These are phyloP conservation scores for Chloropsis cyanopogon DNA, from an alignment of 2,113 vertebrate genomes.

Conservation along the genomic window DNA sequence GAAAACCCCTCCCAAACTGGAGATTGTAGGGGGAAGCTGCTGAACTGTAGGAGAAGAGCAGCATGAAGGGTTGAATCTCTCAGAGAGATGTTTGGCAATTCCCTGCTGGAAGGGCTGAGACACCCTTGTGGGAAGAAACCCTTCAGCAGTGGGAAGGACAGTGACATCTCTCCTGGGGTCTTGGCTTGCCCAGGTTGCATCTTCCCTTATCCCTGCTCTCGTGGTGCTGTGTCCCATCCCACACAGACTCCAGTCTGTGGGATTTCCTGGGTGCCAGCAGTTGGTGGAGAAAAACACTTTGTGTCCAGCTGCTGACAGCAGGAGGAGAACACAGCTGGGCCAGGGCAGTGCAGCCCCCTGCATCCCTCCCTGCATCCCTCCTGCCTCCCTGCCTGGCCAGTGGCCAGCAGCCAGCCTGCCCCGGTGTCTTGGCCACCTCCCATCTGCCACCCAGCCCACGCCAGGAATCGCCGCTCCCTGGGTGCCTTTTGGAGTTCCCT, in stretches of 20 bases:
- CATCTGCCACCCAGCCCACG: neutral
- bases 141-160: neutral
- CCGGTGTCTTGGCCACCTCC: neutral
- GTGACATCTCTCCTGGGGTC: neutral
- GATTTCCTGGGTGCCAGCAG: neutral
- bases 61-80: rapidly evolving
- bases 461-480: rapidly evolving
- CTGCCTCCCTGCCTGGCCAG: neutral
- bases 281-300: neutral
- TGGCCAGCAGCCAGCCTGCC: neutral
- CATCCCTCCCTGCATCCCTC: neutral
- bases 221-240: rapidly evolving
- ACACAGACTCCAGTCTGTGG: neutral
- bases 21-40: neutral
- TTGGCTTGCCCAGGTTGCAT: neutral
- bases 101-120: neutral
- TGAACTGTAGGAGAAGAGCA: neutral
- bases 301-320: neutral
- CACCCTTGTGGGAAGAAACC: rapidly evolving
- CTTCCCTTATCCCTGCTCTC: too few species aligned
- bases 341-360: neutral
- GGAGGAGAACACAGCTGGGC: neutral
- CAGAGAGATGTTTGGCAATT: rapidly evolving
- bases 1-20: neutral
- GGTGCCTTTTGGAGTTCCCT: neutral